Percentiles rank a stretch among this genome's conserved stretches.
Conservation (phyloP, 2,113 vertebrate species). For the Colius striatus region DNA sequence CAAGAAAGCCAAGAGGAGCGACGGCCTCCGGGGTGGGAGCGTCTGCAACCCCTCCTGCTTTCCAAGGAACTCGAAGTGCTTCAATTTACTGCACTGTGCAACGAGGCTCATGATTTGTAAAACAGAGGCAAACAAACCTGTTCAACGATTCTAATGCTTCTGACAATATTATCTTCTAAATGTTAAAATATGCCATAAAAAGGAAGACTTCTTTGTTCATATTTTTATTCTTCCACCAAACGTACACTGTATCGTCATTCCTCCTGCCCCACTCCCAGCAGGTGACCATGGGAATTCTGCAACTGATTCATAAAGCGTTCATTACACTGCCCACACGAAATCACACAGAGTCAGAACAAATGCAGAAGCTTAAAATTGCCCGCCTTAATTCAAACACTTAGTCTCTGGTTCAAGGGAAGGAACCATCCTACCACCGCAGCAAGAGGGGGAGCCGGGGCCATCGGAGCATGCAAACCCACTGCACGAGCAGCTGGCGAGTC, state of each 20-base stretch:
- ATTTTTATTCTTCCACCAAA: neutral
- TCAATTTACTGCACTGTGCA: neutral
- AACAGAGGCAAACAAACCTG: neutral
- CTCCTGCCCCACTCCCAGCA: neutral
- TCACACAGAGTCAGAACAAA: neutral
- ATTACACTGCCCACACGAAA: neutral
- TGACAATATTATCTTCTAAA: neutral
- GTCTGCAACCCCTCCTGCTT: neutral
- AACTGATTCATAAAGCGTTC: neutral
- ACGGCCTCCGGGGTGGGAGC: accelerated
- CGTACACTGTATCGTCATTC: accelerated
- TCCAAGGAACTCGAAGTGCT: neutral
- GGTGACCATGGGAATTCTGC: neutral
- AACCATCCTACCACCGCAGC: neutral
- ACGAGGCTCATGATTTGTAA: neutral
- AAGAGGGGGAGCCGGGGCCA: neutral
- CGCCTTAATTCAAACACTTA: neutral
- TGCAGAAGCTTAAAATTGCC: neutral
- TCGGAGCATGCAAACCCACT: neutral
- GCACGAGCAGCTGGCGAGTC: neutral
- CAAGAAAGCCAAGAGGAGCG: neutral
- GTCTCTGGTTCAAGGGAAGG: neutral
- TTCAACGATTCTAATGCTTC: neutral
- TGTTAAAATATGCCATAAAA: neutral
- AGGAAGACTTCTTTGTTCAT: neutral